These are phyloP conservation scores for Leptinotarsa tumamoca DNA, from an alignment of 2,888 invertebrate species.

Conservation along the genomic window DNA sequence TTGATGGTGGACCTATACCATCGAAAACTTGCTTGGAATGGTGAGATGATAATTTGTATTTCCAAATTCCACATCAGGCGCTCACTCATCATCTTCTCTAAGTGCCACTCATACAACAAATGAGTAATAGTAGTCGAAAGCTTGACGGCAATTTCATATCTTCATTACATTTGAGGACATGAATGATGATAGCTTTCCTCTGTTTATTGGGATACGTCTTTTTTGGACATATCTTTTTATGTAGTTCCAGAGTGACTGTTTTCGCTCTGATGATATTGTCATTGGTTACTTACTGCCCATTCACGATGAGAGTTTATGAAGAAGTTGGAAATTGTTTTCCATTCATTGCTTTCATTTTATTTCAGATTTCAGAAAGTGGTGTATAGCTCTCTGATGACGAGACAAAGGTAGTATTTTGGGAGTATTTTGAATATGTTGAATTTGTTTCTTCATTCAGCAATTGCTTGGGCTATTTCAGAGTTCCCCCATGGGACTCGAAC, in stretches of 20 bases:
- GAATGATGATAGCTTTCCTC: constrained; percentile 28
- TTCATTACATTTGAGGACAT: constrained; percentile 27
- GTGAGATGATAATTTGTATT: constrained; percentile 1
- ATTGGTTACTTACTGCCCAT: background rate
- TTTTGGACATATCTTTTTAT: constrained; percentile 26
- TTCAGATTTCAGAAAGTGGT: constrained; percentile 18
- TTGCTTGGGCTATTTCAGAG: too few species aligned
- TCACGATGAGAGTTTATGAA: background rate
- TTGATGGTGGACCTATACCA: constrained; percentile 7
- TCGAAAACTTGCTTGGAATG: constrained; percentile 27
- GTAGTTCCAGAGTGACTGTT: constrained; percentile 9
- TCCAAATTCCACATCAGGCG: constrained; percentile 28
- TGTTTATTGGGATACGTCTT: constrained; percentile 21
- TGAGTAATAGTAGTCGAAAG: constrained; percentile 31
- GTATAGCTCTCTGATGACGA: constrained; percentile 5
- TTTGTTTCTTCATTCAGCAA: constrained; percentile 9
- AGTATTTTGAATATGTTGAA: too few species aligned
- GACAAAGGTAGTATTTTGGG: background rate
- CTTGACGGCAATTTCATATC: background rate
- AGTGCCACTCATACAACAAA: constrained; percentile 29
- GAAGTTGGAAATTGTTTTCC: background rate
- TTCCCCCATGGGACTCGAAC: too few species aligned
- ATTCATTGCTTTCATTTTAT: constrained; percentile 20
- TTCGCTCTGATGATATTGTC: constrained; percentile 14
- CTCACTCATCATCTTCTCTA: constrained; percentile 35